Conservation (phyloP, 1,140 invertebrate species). For the Drosophila tsacasi region DNA sequence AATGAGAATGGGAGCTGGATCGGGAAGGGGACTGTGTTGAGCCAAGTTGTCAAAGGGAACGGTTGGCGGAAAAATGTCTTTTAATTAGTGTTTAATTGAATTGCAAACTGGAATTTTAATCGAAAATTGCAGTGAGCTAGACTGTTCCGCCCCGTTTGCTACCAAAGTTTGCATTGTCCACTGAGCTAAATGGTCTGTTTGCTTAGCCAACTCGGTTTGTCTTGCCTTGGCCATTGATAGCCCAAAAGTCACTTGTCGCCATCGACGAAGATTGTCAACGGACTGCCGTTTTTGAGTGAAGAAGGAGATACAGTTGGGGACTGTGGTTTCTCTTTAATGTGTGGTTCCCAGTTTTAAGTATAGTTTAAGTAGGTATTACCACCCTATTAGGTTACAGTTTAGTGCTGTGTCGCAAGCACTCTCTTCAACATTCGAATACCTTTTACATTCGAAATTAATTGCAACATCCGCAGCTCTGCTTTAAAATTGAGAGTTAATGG, state of each 20-base stretch:
- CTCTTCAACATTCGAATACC: not conserved
- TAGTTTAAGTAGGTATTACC: not conserved
- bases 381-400: too few relatives aligned
- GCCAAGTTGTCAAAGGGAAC: slow-evolving; percentile 61
- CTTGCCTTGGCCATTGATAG: slow-evolving; percentile 49
- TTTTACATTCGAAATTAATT: slow-evolving; percentile 1
- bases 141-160: slow-evolving; percentile 62
- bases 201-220: slow-evolving; percentile 44
- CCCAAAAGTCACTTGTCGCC: slow-evolving; percentile 17
- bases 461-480: not conserved
- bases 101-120: slow-evolving; percentile 81
- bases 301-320: slow-evolving; percentile 6
- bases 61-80: slow-evolving; percentile 70
- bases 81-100: slow-evolving; percentile 83
- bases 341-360: not conserved
- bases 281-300: not conserved
- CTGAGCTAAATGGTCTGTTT: slow-evolving; percentile 69
- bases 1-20: not conserved
- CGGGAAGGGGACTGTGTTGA: slow-evolving; percentile 4
- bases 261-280: slow-evolving; percentile 8
- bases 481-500: slow-evolving; percentile 30
- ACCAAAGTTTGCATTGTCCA: slow-evolving; percentile 71
- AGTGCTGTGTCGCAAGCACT: not conserved
- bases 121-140: slow-evolving; percentile 72
- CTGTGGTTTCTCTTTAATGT: not conserved